Conservation (phyloP, 2,888 invertebrate genomes). For the Napeogenes sylphis region DNA sequence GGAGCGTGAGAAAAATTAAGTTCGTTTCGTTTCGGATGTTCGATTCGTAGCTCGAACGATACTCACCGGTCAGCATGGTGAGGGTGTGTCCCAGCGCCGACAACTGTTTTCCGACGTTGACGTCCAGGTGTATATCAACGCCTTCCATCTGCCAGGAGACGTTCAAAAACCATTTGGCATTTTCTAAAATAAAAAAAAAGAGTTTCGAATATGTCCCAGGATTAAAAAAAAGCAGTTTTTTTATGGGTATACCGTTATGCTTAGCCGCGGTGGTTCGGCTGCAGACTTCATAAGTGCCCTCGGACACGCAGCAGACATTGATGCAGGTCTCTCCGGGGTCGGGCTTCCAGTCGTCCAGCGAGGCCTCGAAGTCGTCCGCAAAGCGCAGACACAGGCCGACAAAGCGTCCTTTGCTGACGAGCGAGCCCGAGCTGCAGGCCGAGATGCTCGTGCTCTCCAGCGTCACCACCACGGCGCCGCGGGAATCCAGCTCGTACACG, state of each 20-base stretch:
- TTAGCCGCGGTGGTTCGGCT: slow-evolving; percentile 93
- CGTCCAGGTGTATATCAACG: slow-evolving; percentile 96
- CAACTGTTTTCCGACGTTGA: slow-evolving; percentile 96
- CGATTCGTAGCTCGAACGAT: neutral
- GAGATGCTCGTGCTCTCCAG: slow-evolving; percentile 95
- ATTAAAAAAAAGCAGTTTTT: too few relatives aligned
- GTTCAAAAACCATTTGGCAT: slow-evolving; percentile 98
- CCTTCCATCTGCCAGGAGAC: slow-evolving; percentile 99
- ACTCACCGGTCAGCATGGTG: slow-evolving; percentile 91
- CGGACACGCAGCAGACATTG: slow-evolving; percentile 98
- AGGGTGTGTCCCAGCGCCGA: slow-evolving; percentile 96
- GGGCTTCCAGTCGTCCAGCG: slow-evolving; percentile 98
- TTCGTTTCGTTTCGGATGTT: neutral
- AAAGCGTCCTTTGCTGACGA: slow-evolving; percentile 95
- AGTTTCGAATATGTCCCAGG: neutral
- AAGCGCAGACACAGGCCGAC: slow-evolving; percentile 95
- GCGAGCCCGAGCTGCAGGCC: slow-evolving; percentile 96
- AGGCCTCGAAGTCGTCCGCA: slow-evolving; percentile 98
- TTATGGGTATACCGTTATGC: slow-evolving; percentile 78
- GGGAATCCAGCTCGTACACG: slow-evolving; percentile 85
- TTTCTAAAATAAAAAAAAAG: slow-evolving; percentile 76
- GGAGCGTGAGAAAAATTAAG: neutral
- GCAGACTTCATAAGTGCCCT: slow-evolving; percentile 98
- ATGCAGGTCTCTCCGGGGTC: slow-evolving; percentile 87
- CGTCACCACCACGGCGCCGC: slow-evolving; percentile 96